These are phyloP conservation scores for Peromyscus eremicus DNA, from an alignment of 2,797 vertebrate genomes.

Conservation along the genomic window DNA sequence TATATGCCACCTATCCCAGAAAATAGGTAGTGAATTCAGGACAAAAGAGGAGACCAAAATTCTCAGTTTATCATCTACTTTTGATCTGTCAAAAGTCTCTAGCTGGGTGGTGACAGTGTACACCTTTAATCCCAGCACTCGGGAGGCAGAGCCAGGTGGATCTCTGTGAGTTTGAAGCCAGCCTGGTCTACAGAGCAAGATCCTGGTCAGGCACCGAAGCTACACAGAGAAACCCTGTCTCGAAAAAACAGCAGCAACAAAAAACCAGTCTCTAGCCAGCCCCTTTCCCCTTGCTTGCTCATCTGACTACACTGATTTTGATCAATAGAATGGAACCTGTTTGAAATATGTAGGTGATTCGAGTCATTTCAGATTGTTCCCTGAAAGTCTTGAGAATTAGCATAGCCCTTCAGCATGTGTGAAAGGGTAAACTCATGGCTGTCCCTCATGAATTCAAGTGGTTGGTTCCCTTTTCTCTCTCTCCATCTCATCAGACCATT, in stretches of 20 bases:
- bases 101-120: too few species aligned
- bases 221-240: too few species aligned
- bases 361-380: not conserved
- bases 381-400: not conserved
- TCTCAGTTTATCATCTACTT: not conserved
- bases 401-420: not conserved
- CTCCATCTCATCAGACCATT: not conserved
- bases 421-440: not conserved
- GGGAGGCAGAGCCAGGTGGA: too few species aligned
- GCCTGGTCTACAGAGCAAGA: too few species aligned
- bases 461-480: not conserved
- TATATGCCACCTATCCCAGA: not conserved
- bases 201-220: too few species aligned
- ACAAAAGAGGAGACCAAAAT: not conserved
- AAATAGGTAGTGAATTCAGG: not conserved
- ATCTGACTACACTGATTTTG: not conserved
- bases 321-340: not conserved
- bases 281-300: not conserved
- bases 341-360: not conserved
- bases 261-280: not conserved
- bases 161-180: too few species aligned
- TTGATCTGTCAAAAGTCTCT: not conserved
- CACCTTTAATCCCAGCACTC: too few species aligned
- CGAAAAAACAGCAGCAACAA: too few species aligned
- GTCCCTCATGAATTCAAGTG: not conserved